Percentiles rank a stretch among this genome's conserved stretches.
Evolutionary conservation across 2,797 vertebrate genomes (phyloP).

Genomic region (Nasua narica): DNA sequence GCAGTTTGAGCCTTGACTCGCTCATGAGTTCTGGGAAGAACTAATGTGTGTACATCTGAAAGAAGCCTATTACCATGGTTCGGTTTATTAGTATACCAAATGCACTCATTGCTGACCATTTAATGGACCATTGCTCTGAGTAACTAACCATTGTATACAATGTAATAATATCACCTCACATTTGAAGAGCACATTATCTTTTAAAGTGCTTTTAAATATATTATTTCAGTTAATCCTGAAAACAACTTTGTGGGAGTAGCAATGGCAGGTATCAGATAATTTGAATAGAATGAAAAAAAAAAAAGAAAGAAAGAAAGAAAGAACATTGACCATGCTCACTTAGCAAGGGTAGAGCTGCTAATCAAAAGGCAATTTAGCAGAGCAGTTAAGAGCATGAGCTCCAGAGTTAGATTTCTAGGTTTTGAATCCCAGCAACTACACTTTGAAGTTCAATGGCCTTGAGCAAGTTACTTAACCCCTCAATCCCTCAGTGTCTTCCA

Average conservation of each 20-base stretch:
- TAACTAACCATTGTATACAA: slow-evolving; percentile 59
- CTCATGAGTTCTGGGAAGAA: slow-evolving; percentile 24
- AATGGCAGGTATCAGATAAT: background rate
- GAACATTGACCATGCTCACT: background rate
- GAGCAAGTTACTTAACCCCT: background rate
- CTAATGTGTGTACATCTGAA: slow-evolving; percentile 26
- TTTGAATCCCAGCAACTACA: background rate
- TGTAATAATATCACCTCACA: slow-evolving; percentile 42
- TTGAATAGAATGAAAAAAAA: background rate
- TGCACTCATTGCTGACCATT: slow-evolving; percentile 53
- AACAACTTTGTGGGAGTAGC: slow-evolving; percentile 23
- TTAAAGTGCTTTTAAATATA: slow-evolving; percentile 59
- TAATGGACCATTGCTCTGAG: slow-evolving; percentile 60
- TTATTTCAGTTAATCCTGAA: slow-evolving; percentile 51
- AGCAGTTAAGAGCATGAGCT: background rate
- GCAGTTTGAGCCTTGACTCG: slow-evolving; percentile 11
- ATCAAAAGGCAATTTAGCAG: slow-evolving; percentile 32
- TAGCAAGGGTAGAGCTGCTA: background rate
- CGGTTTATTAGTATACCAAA: slow-evolving; percentile 41
- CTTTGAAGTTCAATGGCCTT: background rate
- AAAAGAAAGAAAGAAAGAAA: background rate
- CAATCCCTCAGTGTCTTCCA: background rate
- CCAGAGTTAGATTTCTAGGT: background rate
- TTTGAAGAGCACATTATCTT: slow-evolving; percentile 59
- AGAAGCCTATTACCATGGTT: slow-evolving; percentile 42